phyloP scores from a whole-genome alignment of 1,140 invertebrate genomes.

The Andricus grossulariae region DNA sequence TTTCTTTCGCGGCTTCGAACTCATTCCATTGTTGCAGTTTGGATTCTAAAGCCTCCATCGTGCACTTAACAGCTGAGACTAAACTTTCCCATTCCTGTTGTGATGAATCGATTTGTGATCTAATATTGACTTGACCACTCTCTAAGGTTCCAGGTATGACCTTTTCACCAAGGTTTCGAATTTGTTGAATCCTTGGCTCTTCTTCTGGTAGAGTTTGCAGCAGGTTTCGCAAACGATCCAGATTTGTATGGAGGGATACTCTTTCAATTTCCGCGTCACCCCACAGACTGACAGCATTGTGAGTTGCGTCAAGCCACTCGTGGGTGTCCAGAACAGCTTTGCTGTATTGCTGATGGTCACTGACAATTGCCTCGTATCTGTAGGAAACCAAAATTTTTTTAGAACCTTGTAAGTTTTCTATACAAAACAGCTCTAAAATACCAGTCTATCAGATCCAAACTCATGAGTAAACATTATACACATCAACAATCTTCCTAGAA shows the following conservation, averaged over 20 bases:
- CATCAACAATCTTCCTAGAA: no score
- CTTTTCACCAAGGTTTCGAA: constrained; percentile 89
- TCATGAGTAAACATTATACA: no score
- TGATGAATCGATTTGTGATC: constrained; percentile 89
- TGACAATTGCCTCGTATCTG: constrained; percentile 91
- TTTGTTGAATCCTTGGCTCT: constrained; percentile 87
- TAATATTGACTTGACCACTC: constrained; percentile 89
- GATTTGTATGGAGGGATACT: constrained; percentile 91
- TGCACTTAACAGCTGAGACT: constrained; percentile 84
- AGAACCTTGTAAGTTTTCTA: constrained; percentile 18
- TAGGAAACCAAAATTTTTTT: constrained; percentile 39
- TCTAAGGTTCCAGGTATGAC: constrained; percentile 92
- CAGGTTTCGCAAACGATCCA: constrained; percentile 89
- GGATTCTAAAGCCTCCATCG: constrained; percentile 85
- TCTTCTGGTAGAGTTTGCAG: constrained; percentile 89
- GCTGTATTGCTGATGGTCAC: constrained; percentile 93
- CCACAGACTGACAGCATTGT: constrained; percentile 90
- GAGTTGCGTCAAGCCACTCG: constrained; percentile 94
- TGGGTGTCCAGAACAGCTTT: constrained; percentile 91
- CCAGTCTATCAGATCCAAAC: no score
- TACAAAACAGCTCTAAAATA: not conserved
- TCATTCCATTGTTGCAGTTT: constrained; percentile 94
- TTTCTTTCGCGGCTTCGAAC: constrained; percentile 91
- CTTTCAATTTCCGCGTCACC: constrained; percentile 91
- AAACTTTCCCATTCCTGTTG: constrained; percentile 94